Conservation (phyloP, 1,140 invertebrate genomes). For the Dufourea novaeangliae region DNA sequence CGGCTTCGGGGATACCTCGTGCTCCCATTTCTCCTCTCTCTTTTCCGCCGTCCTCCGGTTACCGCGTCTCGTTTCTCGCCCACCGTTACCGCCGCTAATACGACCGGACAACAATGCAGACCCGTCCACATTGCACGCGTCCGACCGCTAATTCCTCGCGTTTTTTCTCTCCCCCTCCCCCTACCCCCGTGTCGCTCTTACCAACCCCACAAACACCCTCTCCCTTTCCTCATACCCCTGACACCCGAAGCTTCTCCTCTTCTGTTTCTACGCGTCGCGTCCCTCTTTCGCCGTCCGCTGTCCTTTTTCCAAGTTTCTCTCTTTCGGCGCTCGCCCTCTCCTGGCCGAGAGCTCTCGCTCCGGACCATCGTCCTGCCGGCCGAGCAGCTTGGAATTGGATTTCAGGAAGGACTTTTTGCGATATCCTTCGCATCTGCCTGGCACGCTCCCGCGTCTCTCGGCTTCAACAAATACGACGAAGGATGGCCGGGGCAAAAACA, state of each 20-base stretch:
- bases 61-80: constrained; percentile 51
- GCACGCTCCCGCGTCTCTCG: constrained; percentile 42
- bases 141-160: constrained; percentile 74
- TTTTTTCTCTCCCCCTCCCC: constrained; percentile 62
- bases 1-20: constrained; percentile 20
- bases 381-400: constrained; percentile 66
- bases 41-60: constrained; percentile 20
- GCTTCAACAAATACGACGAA: not conserved
- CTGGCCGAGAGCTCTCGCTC: not conserved
- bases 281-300: not conserved
- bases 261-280: not conserved
- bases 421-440: constrained; percentile 42
- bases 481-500: constrained; percentile 9
- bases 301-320: not conserved
- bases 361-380: constrained; percentile 7
- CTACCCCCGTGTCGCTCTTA: constrained; percentile 5
- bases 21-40: constrained; percentile 26
- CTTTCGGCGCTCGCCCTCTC: not conserved
- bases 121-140: constrained; percentile 71
- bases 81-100: constrained; percentile 66
- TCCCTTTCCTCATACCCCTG: too few relatives aligned
- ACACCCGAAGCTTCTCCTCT: not conserved
- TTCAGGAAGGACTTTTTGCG: constrained; percentile 66
- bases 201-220: constrained; percentile 17
- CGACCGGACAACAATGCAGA: constrained; percentile 73